Conservation (phyloP, 1,140 invertebrate species). For the Mya arenaria region DNA sequence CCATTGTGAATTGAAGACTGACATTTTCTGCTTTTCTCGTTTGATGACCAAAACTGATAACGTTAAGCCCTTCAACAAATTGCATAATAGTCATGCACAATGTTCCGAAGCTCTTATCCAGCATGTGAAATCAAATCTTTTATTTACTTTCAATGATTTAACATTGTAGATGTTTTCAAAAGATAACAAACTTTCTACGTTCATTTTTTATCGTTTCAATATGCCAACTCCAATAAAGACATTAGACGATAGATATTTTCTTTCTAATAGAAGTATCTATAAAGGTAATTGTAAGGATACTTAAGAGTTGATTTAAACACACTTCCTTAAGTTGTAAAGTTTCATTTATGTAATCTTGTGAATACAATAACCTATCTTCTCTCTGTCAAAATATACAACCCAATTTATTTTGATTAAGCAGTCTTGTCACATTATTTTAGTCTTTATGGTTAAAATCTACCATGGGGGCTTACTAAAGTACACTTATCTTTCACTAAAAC, state of each 20-base stretch:
- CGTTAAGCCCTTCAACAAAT: neutral
- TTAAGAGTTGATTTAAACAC: conserved; percentile 43
- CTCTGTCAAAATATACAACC: too few relatives aligned
- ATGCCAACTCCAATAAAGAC: conserved; percentile 19
- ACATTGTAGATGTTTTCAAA: conserved; percentile 26
- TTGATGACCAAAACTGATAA: conserved; percentile 16
- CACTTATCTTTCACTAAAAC: too few relatives aligned
- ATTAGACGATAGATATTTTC: conserved; percentile 25
- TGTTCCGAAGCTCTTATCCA: conserved; percentile 10
- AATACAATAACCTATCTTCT: too few relatives aligned
- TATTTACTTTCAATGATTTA: conserved; percentile 30
- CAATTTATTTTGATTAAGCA: too few relatives aligned
- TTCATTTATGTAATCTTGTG: too few relatives aligned
- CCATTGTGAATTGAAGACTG: neutral
- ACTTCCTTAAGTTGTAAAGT: too few relatives aligned
- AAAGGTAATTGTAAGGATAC: conserved; percentile 17
- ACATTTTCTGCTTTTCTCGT: conserved; percentile 11
- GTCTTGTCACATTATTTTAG: too few relatives aligned
- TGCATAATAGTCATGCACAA: conserved; percentile 36
- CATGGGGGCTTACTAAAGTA: too few relatives aligned
- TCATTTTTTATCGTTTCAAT: too few relatives aligned
- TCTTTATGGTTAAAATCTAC: too few relatives aligned
- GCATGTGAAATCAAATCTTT: conserved; percentile 29
- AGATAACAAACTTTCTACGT: too few relatives aligned
- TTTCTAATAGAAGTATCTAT: conserved; percentile 26